phyloP scores from a whole-genome alignment of 1,140 invertebrate genomes.

The Drosophila bifasciata region DNA sequence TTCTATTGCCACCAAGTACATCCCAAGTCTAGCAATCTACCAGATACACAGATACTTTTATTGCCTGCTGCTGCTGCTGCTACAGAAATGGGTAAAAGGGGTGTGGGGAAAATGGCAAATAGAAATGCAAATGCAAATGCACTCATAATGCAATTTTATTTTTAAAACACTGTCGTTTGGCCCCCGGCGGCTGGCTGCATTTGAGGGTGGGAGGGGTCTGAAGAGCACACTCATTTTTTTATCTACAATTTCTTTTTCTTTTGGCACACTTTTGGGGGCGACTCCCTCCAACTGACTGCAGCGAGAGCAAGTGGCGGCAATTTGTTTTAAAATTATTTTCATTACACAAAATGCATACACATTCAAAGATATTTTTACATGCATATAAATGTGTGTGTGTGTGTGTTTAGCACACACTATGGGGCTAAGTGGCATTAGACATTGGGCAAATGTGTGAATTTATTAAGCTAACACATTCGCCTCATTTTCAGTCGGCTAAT shows the following conservation, averaged over 20 bases:
- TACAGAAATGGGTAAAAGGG: conserved; percentile 2
- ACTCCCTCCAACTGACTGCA: conserved; percentile 10
- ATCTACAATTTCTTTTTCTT: conserved; percentile 32
- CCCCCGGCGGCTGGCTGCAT: conserved; percentile 9
- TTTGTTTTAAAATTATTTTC: conserved; percentile 72
- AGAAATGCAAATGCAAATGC: conserved; percentile 53
- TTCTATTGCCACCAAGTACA: conserved; percentile 18
- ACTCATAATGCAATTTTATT: conserved; percentile 80
- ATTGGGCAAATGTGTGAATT: conserved; percentile 53
- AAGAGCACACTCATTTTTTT: conserved; percentile 1
- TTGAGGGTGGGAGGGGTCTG: conserved; percentile 25
- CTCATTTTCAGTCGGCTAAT: conserved; percentile 37
- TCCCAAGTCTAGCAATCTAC: conserved; percentile 14
- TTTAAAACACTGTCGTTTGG: conserved; percentile 69
- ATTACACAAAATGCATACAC: conserved; percentile 40
- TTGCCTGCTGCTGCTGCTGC: conserved; percentile 12
- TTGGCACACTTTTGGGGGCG: conserved; percentile 73
- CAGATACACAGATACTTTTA: background rate
- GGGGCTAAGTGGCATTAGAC: conserved; percentile 18
- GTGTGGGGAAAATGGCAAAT: conserved; percentile 42
- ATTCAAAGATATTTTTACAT: conserved; percentile 8
- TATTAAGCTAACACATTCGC: conserved; percentile 51
- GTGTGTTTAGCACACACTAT: conserved; percentile 8
- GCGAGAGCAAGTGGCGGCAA: conserved; percentile 67
- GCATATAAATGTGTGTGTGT: background rate